Conservation (phyloP, 2,797 vertebrate genomes). For the Sebastiscus albofasciatus region DNA sequence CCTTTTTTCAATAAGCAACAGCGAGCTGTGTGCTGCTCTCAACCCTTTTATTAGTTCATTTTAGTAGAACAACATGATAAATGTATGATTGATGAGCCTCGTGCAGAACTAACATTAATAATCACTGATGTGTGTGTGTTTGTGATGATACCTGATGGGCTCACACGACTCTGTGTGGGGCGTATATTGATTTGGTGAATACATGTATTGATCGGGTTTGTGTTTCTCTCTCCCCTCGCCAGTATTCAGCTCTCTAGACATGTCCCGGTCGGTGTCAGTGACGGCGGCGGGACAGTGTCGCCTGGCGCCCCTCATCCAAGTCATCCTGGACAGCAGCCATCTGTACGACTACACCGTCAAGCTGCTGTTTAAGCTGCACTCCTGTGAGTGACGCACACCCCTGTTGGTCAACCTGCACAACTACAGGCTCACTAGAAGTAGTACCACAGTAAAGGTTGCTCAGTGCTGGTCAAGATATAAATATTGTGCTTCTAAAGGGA, state of each 20-base stretch:
- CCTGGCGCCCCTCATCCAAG: slow-evolving; percentile 96
- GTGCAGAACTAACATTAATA: background rate
- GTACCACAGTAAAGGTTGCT: background rate
- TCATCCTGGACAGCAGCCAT: slow-evolving; percentile 96
- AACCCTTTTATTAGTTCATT: slow-evolving; percentile 13
- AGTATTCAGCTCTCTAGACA: slow-evolving; percentile 97
- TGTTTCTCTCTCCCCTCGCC: slow-evolving; percentile 3
- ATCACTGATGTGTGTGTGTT: background rate
- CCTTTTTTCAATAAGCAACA: background rate
- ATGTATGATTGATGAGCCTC: background rate
- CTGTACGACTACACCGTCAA: slow-evolving; percentile 98
- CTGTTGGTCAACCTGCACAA: slow-evolving; percentile 9
- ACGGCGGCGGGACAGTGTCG: slow-evolving; percentile 95
- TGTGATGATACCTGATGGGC: background rate
- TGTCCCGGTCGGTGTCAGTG: slow-evolving; percentile 96
- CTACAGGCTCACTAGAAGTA: background rate
- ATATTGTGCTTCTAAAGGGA: background rate
- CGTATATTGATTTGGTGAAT: background rate
- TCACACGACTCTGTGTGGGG: background rate
- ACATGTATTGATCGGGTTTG: background rate
- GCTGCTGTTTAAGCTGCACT: slow-evolving; percentile 98
- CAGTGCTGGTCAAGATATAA: background rate
- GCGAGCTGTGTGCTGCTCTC: background rate
- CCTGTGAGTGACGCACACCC: slow-evolving; percentile 87
- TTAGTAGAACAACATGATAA: background rate